Percentiles rank a stretch among this genome's conserved stretches.
Evolutionary conservation across 2,797 vertebrate species (phyloP).

Genomic region (Helicolenus hilgendorfi): DNA sequence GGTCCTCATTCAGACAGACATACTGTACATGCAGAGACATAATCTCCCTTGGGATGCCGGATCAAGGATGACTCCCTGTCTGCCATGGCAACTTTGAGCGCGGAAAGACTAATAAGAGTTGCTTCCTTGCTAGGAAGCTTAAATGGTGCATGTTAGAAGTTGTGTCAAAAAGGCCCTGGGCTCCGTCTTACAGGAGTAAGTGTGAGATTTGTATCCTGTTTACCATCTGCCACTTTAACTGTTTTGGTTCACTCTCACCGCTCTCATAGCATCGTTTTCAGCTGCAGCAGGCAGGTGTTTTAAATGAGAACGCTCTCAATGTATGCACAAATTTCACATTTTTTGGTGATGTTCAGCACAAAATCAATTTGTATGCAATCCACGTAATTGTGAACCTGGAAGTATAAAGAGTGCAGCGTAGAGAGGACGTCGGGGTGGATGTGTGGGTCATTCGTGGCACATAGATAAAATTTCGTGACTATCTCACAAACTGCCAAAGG

Average conservation of each 20-base stretch:
- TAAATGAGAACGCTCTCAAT: neutral
- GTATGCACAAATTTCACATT: neutral
- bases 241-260: too few relatives aligned
- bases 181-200: conserved; percentile 12
- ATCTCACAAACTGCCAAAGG: too few relatives aligned
- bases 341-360: too few relatives aligned
- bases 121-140: conserved; percentile 51
- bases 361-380: too few relatives aligned
- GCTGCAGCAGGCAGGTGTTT: neutral
- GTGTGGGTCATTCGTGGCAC: too few relatives aligned
- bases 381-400: too few relatives aligned
- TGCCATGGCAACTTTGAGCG: conserved; percentile 41
- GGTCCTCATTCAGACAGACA: neutral
- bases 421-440: too few relatives aligned
- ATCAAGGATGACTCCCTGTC: conserved; percentile 38
- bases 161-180: neutral
- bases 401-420: too few relatives aligned
- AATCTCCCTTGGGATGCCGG: conserved; percentile 30
- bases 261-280: neutral
- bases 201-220: conserved; percentile 21
- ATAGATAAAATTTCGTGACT: too few relatives aligned
- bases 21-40: neutral
- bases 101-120: conserved; percentile 9
- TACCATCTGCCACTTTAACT: too few relatives aligned
- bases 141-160: neutral